phyloP scores from a whole-genome alignment of 2,113 vertebrate genomes.

The Dromiciops gliroides region DNA sequence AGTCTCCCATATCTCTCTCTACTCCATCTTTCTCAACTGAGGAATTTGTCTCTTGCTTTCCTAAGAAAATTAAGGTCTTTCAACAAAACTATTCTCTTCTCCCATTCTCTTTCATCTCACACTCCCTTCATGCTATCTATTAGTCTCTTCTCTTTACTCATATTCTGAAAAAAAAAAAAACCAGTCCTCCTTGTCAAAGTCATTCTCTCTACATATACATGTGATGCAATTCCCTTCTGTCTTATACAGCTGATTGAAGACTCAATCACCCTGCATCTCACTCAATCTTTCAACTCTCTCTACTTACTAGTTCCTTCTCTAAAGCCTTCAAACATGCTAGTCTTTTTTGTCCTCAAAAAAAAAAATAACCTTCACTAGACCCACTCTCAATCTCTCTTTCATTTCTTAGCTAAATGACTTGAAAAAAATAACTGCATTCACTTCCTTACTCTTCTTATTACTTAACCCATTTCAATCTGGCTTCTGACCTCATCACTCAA shows the following conservation, averaged over 20 bases:
- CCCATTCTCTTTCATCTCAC: neutral
- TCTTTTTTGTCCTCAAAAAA: neutral
- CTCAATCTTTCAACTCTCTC: neutral
- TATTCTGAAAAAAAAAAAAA: neutral
- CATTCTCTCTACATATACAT: neutral
- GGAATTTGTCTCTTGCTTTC: neutral
- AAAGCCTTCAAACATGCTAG: neutral
- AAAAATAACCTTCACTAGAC: neutral
- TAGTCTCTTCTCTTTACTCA: neutral
- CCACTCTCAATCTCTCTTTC: neutral
- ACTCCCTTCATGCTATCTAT: neutral
- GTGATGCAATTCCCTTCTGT: neutral
- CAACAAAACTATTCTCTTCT: neutral
- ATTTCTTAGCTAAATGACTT: neutral
- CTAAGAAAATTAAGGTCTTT: neutral
- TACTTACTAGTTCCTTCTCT: neutral
- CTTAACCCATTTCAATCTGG: neutral
- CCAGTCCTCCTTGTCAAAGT: neutral
- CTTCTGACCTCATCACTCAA: neutral
- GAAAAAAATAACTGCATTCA: neutral
- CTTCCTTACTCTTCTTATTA: neutral
- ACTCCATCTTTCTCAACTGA: neutral
- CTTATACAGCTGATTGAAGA: neutral
- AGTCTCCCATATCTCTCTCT: neutral
- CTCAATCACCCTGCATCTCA: neutral